Base-by-base conservation (phyloP, 2,888 invertebrate species). In the Oscheius sp. region DNA sequence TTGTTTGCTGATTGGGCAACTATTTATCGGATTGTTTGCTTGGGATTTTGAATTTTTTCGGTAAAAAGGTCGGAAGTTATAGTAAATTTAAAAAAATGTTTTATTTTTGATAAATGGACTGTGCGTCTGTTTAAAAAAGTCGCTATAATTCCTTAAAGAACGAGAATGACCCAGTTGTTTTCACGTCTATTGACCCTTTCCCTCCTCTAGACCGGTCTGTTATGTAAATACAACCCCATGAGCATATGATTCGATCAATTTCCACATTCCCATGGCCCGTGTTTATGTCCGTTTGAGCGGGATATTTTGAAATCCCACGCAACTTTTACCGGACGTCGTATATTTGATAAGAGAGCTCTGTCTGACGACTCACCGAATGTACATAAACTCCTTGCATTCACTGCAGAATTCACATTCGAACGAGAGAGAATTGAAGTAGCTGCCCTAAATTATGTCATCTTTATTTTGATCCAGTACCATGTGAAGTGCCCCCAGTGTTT, bases 361-460 rank as follows among this genome's bases (percentile, higher is more conserved):
- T 29, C 29, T 49, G 49, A 49, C 0, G 43, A 68, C 79, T 77
- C 16, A 77, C 79, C 69, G 45, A 21, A 71, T 79, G 55, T 80
- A 85, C 61, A 78, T 73, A 70, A 76, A 77, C 1, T 78, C 71
- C 0, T 76, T 80, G 52, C 85, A 81, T 45, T 58, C 55, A 1
- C 69, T 73, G 69, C 80, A 81, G n/a, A 53, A 23, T 56, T 76
- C 69, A 69, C 82, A 83, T 9, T 72, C 23, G 7, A 69, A 72
- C 25, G 70, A 49, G 21, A 63, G 27, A 9, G 46, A 43, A 69
- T 70, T 64, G 73, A 76, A 56, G 70, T 73, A 76, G 49, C 72
- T 53, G 12, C 71, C 77, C 79, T 79, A 41, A 21, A 12, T 45
- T n/a, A 29, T 43, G 61, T 45, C 41, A 35, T 35, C 35, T 3